Base-by-base conservation (phyloP, 2,888 invertebrate genomes). In the Teleogryllus oceanicus region DNA sequence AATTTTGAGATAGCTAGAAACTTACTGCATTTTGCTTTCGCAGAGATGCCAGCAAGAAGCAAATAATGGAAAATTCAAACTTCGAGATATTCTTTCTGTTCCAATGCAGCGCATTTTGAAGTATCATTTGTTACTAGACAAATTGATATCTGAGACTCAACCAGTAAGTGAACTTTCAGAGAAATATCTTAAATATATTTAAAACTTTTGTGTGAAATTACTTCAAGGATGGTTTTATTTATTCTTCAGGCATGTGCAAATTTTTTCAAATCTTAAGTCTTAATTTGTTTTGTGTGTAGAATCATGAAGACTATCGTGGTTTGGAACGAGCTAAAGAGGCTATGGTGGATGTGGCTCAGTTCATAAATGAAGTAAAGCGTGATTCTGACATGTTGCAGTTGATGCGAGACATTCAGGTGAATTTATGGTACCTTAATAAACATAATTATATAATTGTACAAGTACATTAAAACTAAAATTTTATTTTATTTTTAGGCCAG, bases 31-130 rank as follows among this genome's bases (percentile, higher is more conserved):
- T 79, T 20, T 76, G 20, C 11, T 80, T 81, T 88, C 89, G 21
- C 88, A 97, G 96, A 94, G 94, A 89, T 96, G 96, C 87, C 97
- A 98, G 87, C 93, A 94, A 85, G 94, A 95, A 85, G 96, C 97
- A 85, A 98, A 97, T 88, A 95, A 97, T 84, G 97, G 97, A 18
- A 94, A 96, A 86, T 97, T 99, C 86, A 96, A 97, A 87, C 89
- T 99, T 83, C 91, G 98, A 78, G 99, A 99, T 87, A 94, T 99
- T 83, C 89, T 99, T 77, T 96, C 97, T 37, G 97, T 99, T 83
- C 99, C 99, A 76, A 98, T 99, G 96, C 99, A 99, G 88, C 90
- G 99, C 86, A 94, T 99, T 84, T 91, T 99, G 83, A 99, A 99
- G 87, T 99, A 99, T 88, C 98, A 98, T 87, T 90, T 99, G 80